Conservation (phyloP, 2,797 vertebrate species). For the Eulemur rubriventer region DNA sequence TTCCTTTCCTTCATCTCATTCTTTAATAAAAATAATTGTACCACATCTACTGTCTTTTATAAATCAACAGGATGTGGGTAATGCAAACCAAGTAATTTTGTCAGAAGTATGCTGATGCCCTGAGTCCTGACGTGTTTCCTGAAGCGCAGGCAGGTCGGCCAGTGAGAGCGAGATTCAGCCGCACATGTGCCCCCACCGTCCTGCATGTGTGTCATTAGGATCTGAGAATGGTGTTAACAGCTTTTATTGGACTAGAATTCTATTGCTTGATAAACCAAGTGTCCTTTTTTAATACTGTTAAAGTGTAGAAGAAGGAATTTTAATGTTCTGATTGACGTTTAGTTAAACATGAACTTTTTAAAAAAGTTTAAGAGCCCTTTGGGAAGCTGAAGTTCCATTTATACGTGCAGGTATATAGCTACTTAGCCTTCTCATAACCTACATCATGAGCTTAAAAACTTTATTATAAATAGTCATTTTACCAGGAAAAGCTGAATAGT, state of each 20-base stretch:
- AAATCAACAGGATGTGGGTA: not conserved
- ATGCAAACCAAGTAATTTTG: not conserved
- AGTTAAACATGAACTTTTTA: not conserved
- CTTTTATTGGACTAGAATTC: conserved; percentile 19
- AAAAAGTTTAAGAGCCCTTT: not conserved
- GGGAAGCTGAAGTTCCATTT: not conserved
- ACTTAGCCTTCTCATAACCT: not conserved
- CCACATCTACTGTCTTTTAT: not conserved
- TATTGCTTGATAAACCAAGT: conserved; percentile 4
- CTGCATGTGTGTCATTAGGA: not conserved
- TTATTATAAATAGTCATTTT: not conserved
- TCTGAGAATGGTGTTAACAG: not conserved
- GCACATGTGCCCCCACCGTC: fast-evolving
- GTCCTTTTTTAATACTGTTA: not conserved
- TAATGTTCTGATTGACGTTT: not conserved
- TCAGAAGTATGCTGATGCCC: not conserved
- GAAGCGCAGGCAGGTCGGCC: not conserved
- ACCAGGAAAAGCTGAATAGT: not conserved
- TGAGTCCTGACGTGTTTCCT: not conserved
- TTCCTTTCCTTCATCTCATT: conserved; percentile 8
- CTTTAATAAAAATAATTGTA: not conserved
- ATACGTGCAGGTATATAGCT: not conserved
- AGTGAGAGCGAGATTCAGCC: not conserved
- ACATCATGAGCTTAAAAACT: not conserved
- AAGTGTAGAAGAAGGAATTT: not conserved